These are phyloP conservation scores for Cirrhinus molitorella DNA, from an alignment of 2,797 vertebrate genomes.

Conservation along the genomic window DNA sequence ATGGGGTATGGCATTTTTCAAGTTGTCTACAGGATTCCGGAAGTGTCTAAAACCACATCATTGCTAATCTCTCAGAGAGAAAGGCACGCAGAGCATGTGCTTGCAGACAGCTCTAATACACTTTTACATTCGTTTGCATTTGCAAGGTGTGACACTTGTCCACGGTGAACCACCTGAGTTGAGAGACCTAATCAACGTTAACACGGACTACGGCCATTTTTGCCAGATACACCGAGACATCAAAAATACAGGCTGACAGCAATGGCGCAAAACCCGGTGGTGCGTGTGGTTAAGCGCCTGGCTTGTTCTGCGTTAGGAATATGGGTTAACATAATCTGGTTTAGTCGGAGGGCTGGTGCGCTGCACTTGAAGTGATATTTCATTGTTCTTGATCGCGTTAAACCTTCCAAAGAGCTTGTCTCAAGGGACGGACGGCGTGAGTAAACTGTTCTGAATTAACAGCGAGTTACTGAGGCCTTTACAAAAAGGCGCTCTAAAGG, in stretches of 20 bases:
- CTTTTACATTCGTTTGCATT: conserved; percentile 52
- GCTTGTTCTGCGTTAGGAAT: background rate
- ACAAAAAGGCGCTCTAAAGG: background rate
- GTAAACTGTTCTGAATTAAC: background rate
- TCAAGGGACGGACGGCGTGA: conserved; percentile 6
- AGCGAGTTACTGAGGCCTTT: background rate
- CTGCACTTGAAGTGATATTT: background rate
- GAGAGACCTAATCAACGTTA: conserved; percentile 30
- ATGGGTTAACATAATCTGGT: background rate
- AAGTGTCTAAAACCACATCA: conserved; percentile 81
- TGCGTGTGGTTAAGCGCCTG: background rate
- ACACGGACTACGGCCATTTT: background rate
- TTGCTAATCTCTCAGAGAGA: conserved; percentile 83
- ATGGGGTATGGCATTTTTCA: conserved; percentile 97
- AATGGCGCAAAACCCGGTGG: background rate
- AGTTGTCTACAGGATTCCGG: conserved; percentile 94
- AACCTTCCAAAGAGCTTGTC: background rate
- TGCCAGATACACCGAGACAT: background rate
- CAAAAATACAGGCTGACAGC: conserved; percentile 15
- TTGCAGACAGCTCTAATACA: conserved; percentile 20
- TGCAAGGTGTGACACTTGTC: conserved; percentile 50
- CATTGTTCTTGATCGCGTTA: conserved; percentile 11
- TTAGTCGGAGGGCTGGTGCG: background rate
- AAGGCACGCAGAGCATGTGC: conserved; percentile 69
- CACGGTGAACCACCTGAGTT: background rate